Percentiles rank a stretch among this genome's conserved stretches.
Evolutionary conservation across 2,888 invertebrate genomes (phyloP).

Genomic region (Amblyteles armatorius): DNA sequence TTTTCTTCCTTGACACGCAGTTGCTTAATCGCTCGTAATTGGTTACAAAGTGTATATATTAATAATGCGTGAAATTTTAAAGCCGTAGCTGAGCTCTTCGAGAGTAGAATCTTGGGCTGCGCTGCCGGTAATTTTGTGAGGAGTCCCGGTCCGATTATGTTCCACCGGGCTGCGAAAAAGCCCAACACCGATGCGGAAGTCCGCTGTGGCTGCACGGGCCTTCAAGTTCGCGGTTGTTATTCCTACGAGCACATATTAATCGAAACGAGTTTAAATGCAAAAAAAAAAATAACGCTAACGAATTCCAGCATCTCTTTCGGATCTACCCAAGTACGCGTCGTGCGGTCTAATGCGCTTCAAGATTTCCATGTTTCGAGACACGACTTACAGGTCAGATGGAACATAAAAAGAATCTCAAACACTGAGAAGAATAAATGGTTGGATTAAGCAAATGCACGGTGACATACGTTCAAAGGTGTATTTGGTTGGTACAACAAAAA

Average conservation of each 20-base stretch:
- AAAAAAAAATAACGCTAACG: constrained; percentile 22
- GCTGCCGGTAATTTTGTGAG: constrained; percentile 87
- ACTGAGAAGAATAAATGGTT: too few species aligned
- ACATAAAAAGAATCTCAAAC: too few species aligned
- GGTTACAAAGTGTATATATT: neutral
- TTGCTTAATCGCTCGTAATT: neutral
- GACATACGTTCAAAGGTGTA: too few species aligned
- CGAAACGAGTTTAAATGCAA: constrained; percentile 7
- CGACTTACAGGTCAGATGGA: constrained; percentile 85
- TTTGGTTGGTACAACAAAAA: too few species aligned
- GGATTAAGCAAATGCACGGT: too few species aligned
- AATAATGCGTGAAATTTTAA: constrained; percentile 38
- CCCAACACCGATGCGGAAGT: constrained; percentile 78
- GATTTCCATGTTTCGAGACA: constrained; percentile 86
- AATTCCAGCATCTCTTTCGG: constrained; percentile 84
- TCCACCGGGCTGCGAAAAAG: constrained; percentile 79
- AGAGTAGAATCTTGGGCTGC: constrained; percentile 87
- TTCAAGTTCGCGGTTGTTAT: constrained; percentile 81
- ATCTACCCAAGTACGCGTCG: constrained; percentile 87
- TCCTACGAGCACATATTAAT: neutral
- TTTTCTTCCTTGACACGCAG: neutral
- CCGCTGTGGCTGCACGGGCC: constrained; percentile 84
- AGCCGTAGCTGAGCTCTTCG: constrained; percentile 88
- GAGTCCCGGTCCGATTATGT: constrained; percentile 79
- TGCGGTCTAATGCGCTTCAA: constrained; percentile 88